phyloP scores from a whole-genome alignment of 1,140 invertebrate genomes.

The Sminthurinus signatus region DNA sequence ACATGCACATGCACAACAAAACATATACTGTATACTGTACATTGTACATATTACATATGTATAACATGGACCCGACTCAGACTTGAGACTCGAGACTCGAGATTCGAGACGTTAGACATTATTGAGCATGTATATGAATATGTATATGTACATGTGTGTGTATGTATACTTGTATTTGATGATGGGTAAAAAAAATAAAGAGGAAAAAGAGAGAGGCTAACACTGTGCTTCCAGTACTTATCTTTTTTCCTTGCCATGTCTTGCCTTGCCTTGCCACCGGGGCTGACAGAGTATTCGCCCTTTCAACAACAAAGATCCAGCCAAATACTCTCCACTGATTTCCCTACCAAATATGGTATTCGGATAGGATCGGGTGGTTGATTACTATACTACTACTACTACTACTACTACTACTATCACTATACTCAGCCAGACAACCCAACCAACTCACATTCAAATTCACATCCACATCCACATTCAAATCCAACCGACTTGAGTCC shows the following conservation, averaged over 20 bases:
- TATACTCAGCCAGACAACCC: too few species aligned
- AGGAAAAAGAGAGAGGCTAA: neutral
- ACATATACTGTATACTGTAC: too few species aligned
- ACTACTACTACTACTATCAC: too few species aligned
- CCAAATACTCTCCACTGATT: conserved; percentile 40
- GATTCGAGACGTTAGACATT: too few species aligned
- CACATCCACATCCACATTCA: neutral
- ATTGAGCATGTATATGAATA: too few species aligned
- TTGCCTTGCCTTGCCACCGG: too few species aligned
- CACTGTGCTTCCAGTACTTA: conserved; percentile 37
- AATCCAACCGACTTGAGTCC: conserved; percentile 15
- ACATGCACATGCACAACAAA: too few species aligned
- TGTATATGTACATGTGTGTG: too few species aligned
- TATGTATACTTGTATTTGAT: neutral
- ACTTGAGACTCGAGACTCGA: too few species aligned
- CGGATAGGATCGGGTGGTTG: conserved; percentile 37
- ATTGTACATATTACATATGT: too few species aligned
- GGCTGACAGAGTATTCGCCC: conserved; percentile 40
- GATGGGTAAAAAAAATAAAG: neutral
- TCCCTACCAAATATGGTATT: conserved; percentile 40
- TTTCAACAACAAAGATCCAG: conserved; percentile 42
- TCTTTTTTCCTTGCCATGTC: too few species aligned
- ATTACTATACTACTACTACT: conserved; percentile 38
- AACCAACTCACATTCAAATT: conserved; percentile 11
- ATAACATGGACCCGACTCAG: too few species aligned